Conservation (phyloP, 2,113 vertebrate genomes). For the Corythornis cristatus region DNA sequence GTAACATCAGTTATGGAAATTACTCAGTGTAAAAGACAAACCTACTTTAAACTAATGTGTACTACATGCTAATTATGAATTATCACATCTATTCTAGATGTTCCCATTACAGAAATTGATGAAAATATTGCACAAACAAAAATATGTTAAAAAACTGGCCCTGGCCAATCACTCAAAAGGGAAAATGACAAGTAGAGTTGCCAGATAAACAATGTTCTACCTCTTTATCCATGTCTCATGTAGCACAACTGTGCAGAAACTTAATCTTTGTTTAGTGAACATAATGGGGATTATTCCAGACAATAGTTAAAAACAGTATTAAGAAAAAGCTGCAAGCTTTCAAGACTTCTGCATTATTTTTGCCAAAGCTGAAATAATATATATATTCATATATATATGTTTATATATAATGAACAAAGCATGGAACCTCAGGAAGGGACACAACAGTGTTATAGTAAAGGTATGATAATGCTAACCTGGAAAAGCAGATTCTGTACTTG, state of each 20-base stretch:
- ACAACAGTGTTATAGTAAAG: not conserved
- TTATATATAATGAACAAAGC: not conserved
- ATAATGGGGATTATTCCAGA: not conserved
- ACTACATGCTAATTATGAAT: not conserved
- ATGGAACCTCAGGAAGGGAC: not conserved
- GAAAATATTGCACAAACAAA: not conserved
- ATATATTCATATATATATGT: too few species aligned
- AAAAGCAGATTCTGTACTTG: not conserved
- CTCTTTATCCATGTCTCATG: not conserved
- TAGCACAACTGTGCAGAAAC: accelerated
- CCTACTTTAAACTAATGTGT: not conserved
- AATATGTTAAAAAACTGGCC: not conserved
- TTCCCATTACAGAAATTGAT: not conserved
- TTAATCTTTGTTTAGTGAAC: not conserved
- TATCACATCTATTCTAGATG: not conserved
- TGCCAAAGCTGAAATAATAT: not conserved
- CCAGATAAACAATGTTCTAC: not conserved
- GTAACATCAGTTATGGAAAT: not conserved
- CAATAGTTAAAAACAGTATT: not conserved
- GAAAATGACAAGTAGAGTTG: not conserved
- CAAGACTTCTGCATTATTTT: not conserved
- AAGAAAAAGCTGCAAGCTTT: not conserved
- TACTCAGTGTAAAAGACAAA: not conserved
- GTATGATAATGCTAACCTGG: not conserved
- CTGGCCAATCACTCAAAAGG: not conserved